Percentiles rank a stretch among this genome's conserved stretches.
Conservation (phyloP, 2,113 vertebrate species). For the Aspiorhynchus laticeps region DNA sequence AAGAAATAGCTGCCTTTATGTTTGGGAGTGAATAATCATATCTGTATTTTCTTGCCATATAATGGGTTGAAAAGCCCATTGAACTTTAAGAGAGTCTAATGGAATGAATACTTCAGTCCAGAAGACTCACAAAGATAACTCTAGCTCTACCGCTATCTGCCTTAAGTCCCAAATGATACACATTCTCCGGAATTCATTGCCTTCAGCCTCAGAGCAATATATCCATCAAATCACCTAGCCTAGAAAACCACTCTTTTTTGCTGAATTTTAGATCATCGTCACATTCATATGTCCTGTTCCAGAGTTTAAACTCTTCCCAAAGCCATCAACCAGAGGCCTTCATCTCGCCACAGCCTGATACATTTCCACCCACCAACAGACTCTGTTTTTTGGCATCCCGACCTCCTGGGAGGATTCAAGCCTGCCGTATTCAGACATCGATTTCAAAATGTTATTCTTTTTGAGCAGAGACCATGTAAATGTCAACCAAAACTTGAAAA, state of each 20-base stretch:
- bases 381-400: conserved; percentile 20
- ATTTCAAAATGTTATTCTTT: conserved; percentile 48
- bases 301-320: conserved; percentile 32
- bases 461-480: conserved; percentile 45
- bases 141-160: neutral
- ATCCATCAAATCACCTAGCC: conserved; percentile 9
- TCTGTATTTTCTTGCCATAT: neutral
- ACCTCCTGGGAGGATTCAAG: conserved; percentile 25
- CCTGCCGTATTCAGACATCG: conserved; percentile 12
- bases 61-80: neutral
- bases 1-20: neutral
- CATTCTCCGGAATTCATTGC: neutral
- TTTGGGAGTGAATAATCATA: neutral
- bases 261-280: conserved; percentile 9
- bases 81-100: neutral
- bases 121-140: neutral
- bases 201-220: neutral
- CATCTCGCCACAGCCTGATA: conserved; percentile 28
- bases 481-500: conserved; percentile 48
- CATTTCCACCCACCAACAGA: conserved; percentile 22
- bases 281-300: conserved; percentile 7
- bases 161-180: conserved; percentile 18
- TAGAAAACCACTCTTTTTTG: conserved; percentile 24
- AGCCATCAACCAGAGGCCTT: conserved; percentile 38
- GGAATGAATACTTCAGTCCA: neutral